Evolutionary conservation across 2,797 vertebrate species (phyloP).

Genomic region (Chaenodraco wilsoni): DNA sequence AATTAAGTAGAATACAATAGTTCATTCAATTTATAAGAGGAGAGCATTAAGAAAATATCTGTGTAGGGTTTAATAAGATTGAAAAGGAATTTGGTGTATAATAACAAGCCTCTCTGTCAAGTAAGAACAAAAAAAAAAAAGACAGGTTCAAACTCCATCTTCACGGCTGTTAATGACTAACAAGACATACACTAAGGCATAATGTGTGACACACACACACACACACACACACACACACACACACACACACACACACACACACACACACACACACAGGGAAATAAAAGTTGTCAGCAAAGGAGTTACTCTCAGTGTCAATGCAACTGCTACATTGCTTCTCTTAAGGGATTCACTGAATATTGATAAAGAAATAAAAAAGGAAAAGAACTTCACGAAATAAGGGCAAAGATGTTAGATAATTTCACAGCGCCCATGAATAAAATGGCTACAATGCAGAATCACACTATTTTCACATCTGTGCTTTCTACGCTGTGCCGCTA

Average conservation of each 20-base stretch:
- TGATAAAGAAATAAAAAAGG: conserved; percentile 14
- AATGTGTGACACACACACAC: conserved; percentile 28
- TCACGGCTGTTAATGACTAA: conserved; percentile 30
- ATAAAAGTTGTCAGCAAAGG: neutral
- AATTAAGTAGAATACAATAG: conserved; percentile 43
- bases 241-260: no score
- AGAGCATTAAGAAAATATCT: conserved; percentile 63
- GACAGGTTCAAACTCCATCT: conserved; percentile 37
- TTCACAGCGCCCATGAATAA: conserved; percentile 42
- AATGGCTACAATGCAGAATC: conserved; percentile 50
- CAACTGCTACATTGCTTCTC: neutral
- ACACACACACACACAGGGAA: conserved; percentile 10
- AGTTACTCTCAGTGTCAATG: conserved; percentile 20
- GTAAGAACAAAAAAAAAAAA: conserved; percentile 37
- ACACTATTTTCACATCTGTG: conserved; percentile 8
- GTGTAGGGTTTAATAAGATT: conserved; percentile 40
- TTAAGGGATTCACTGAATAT: conserved; percentile 10
- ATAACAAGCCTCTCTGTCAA: conserved; percentile 50
- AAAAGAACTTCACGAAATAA: neutral
- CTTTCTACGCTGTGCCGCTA: neutral
- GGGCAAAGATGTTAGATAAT: conserved; percentile 18
- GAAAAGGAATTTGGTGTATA: conserved; percentile 48
- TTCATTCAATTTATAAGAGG: conserved; percentile 52
- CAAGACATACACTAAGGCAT: conserved; percentile 47
- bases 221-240: no score